phyloP scores from a whole-genome alignment of 1,140 invertebrate species.

The Panagrolaimus sp. region DNA sequence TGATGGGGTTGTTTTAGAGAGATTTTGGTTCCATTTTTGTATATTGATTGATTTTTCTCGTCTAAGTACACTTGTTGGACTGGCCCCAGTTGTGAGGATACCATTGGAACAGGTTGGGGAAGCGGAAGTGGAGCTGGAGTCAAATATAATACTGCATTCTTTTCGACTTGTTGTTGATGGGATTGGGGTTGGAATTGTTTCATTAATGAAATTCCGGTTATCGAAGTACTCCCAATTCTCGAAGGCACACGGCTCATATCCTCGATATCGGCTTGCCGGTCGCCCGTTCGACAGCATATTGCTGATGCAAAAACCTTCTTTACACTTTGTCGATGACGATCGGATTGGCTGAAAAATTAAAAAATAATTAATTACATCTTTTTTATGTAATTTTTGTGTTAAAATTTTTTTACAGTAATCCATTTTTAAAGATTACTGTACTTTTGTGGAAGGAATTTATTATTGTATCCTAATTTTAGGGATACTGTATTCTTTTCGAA shows the following conservation, averaged over 20 bases:
- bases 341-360: not conserved
- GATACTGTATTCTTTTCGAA: too few relatives aligned
- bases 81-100: too few relatives aligned
- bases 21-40: too few relatives aligned
- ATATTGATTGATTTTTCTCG: too few relatives aligned
- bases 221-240: too few relatives aligned
- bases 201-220: not conserved
- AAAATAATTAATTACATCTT: not conserved
- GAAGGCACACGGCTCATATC: not conserved
- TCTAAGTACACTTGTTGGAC: too few relatives aligned
- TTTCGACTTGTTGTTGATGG: not conserved
- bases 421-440: too few relatives aligned
- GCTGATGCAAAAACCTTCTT: constrained; percentile 6
- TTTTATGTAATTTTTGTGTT: too few relatives aligned
- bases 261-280: not conserved
- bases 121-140: not conserved
- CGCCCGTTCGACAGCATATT: constrained; percentile 3
- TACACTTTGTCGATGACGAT: not conserved
- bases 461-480: too few relatives aligned
- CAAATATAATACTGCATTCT: not conserved
- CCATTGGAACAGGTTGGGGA: too few relatives aligned
- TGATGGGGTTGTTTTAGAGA: not conserved
- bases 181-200: not conserved
- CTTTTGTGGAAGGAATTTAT: too few relatives aligned
- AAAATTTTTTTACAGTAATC: too few relatives aligned